Evolutionary conservation across 2,113 vertebrate genomes (phyloP).

Genomic region (Hydrolagus affinis): DNA sequence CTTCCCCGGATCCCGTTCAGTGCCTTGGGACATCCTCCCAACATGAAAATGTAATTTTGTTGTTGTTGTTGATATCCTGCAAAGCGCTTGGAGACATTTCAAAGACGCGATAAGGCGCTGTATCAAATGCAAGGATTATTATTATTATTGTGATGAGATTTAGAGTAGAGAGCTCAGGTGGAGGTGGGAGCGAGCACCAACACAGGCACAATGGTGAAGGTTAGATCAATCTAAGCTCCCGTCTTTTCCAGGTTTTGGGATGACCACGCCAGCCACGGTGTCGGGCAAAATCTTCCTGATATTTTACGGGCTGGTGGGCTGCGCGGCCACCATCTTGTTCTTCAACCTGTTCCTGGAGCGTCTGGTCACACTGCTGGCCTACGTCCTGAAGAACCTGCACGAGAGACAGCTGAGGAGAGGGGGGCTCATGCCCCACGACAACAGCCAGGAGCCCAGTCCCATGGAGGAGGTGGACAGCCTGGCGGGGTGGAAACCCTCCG

Average conservation of each 20-base stretch:
- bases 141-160: too few relatives aligned
- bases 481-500: conserved; percentile 87
- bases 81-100: too few relatives aligned
- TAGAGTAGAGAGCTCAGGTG: too few relatives aligned
- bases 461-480: conserved; percentile 49
- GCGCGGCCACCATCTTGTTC: conserved; percentile 87
- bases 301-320: conserved; percentile 87
- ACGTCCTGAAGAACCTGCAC: conserved; percentile 71
- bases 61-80: conserved; percentile 39
- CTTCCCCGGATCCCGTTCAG: too few relatives aligned
- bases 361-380: conserved; percentile 82
- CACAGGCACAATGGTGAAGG: too few relatives aligned
- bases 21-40: neutral
- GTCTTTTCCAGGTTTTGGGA: conserved; percentile 77
- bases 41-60: conserved; percentile 34
- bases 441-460: conserved; percentile 39
- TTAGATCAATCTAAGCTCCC: neutral
- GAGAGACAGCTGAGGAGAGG: conserved; percentile 64
- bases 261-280: conserved; percentile 84
- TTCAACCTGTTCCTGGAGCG: conserved; percentile 96
- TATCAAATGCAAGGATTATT: too few relatives aligned
- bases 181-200: too few relatives aligned
- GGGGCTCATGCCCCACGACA: conserved; percentile 52
- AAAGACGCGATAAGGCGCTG: too few relatives aligned
- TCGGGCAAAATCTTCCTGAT: conserved; percentile 91